Base-by-base conservation (phyloP, 2,797 vertebrate genomes). In the Nyctibius grandis region DNA sequence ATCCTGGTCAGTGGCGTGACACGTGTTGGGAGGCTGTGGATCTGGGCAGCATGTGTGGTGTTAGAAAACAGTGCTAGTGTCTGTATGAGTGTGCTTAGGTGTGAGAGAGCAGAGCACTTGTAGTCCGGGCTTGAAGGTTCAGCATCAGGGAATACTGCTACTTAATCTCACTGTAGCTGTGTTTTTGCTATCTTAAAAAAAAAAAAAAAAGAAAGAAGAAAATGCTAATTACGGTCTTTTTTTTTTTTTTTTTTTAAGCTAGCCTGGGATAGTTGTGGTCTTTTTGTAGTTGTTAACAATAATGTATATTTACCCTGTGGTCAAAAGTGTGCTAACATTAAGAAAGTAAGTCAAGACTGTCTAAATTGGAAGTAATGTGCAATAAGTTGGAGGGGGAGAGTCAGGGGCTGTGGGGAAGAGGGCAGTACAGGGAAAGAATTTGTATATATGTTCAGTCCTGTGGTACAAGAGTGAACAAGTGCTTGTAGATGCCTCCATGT, bases 1-100 rank as follows among this genome's bases (percentile, higher is more conserved):
- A 11, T 34, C 57, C 56, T 89, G 40, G 57, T 87, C 61, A 45
- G 25, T 40, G 44, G 11, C n/a, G 33, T 70, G 44, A 13, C 6
- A 31, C 0, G 0, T 23, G 8, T 34, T 91, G 0, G 2, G 59
- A 60, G 26, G 17, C 18, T 53, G 29, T 36, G 26, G 34, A 57
- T 91, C 65, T 86, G 34, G 50, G 38, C 29, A 73, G 19, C 44
- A 13, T 33, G 23, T 29, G 36, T 60, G 40, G 18, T 22, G 9
- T 40, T 61, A 85, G 60, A 44, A 64, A 61, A 40, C 0, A 2
- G 12, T 59, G 8, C 40, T 36, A 4, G 12, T 40, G 28, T 54
- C 21, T 67, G 5, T 50, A 17, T 68, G 29, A 78, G 50, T 45
- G 33, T n/a, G 15, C 22, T 91, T 72, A 68, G 57, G 6, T n/a